Evolutionary conservation across 2,113 vertebrate genomes (phyloP).

Genomic region (Sylvia atricapilla): DNA sequence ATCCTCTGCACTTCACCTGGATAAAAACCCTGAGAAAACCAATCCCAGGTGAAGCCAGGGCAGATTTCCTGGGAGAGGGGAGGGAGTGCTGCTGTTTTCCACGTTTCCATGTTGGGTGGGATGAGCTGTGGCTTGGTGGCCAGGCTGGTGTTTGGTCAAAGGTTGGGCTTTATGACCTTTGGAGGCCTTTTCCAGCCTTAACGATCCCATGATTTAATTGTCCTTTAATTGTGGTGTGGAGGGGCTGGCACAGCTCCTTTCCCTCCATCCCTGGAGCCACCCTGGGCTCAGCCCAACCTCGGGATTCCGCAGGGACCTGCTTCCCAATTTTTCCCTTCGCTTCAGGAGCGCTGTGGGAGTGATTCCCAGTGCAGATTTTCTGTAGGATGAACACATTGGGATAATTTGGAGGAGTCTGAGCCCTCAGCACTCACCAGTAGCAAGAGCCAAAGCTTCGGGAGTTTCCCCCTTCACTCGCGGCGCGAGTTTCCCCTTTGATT

Average conservation of each 20-base stretch:
- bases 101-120: fast-evolving
- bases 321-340: neutral
- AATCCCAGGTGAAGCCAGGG: fast-evolving
- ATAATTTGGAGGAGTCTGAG: neutral
- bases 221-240: fast-evolving
- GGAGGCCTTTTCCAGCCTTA: neutral
- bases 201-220: neutral
- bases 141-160: neutral
- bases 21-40: neutral
- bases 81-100: fast-evolving
- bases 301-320: neutral
- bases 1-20: fast-evolving
- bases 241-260: neutral
- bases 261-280: neutral
- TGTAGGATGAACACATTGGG: neutral
- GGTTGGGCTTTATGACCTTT: neutral
- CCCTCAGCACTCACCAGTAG: neutral
- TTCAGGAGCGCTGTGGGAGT: fast-evolving
- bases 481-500: neutral
- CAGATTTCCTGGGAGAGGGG: neutral
- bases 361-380: neutral
- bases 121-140: fast-evolving
- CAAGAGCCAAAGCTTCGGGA: neutral
- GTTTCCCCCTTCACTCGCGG: neutral
- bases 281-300: fast-evolving